Evolutionary conservation across 2,797 vertebrate species (phyloP).

Genomic region (Crocidura indochinensis): DNA sequence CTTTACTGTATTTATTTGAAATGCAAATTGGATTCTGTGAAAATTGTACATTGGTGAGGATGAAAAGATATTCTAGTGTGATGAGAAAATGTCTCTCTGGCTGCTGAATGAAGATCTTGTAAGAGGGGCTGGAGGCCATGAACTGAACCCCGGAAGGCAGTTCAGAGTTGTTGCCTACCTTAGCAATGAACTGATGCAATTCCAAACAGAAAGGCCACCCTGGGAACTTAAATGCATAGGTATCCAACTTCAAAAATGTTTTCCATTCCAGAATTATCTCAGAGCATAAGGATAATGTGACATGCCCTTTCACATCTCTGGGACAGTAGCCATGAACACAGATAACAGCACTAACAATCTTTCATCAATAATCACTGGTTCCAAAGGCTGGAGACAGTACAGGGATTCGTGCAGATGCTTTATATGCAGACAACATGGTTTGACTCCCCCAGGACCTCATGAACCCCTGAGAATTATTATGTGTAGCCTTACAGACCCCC

Average conservation of each 20-base stretch:
- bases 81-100: background rate
- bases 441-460: no score
- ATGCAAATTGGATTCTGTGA: background rate
- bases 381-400: no score
- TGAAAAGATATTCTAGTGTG: background rate
- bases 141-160: background rate
- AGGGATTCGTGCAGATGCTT: no score
- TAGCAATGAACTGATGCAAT: background rate
- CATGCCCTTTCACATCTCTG: background rate
- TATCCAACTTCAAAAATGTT: background rate
- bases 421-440: no score
- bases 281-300: background rate
- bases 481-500: no score
- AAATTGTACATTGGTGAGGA: background rate
- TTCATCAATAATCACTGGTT: no score
- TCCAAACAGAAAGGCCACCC: background rate
- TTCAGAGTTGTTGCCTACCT: background rate
- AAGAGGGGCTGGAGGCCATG: background rate
- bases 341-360: background rate
- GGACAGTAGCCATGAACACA: background rate
- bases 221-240: background rate
- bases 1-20: constrained; percentile 14
- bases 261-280: background rate
- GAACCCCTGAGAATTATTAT: no score
- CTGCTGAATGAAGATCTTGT: background rate